phyloP scores from a whole-genome alignment of 2,888 invertebrate genomes.

The Watsonalla binaria region DNA sequence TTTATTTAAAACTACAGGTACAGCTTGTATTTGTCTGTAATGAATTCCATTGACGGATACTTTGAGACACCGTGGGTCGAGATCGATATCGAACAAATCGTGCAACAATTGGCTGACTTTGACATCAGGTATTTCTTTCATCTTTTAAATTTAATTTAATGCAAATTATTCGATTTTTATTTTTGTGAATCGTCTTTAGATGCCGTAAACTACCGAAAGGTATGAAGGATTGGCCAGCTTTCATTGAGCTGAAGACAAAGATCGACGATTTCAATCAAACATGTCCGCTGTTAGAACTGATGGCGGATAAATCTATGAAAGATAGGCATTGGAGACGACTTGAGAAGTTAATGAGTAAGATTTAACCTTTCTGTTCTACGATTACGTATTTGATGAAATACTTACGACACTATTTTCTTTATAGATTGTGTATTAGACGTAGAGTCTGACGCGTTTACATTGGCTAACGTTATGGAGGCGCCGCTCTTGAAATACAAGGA shows the following conservation, averaged over 20 bases:
- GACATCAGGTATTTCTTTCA: conserved; percentile 82
- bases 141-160: too few relatives aligned
- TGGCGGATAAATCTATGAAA: conserved; percentile 93
- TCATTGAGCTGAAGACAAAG: conserved; percentile 89
- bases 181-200: conserved; percentile 50
- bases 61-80: conserved; percentile 91
- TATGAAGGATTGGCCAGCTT: conserved; percentile 94
- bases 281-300: conserved; percentile 90
- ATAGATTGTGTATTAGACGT: conserved; percentile 84
- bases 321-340: conserved; percentile 86
- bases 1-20: conserved; percentile 43
- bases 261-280: conserved; percentile 95
- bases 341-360: conserved; percentile 67
- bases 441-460: conserved; percentile 87
- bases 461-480: conserved; percentile 91
- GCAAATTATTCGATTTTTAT: too few relatives aligned
- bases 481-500: conserved; percentile 89
- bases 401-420: conserved; percentile 9
- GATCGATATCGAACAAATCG: conserved; percentile 90
- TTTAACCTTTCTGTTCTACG: conserved; percentile 1
- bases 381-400: not conserved
- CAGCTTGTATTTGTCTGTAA: conserved; percentile 86
- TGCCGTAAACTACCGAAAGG: conserved; percentile 90
- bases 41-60: conserved; percentile 91
- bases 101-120: conserved; percentile 88